Percentiles rank a stretch among this genome's conserved stretches.
phyloP scores from a whole-genome alignment of 2,888 invertebrate genomes.

The Nasonovia ribisnigri region DNA sequence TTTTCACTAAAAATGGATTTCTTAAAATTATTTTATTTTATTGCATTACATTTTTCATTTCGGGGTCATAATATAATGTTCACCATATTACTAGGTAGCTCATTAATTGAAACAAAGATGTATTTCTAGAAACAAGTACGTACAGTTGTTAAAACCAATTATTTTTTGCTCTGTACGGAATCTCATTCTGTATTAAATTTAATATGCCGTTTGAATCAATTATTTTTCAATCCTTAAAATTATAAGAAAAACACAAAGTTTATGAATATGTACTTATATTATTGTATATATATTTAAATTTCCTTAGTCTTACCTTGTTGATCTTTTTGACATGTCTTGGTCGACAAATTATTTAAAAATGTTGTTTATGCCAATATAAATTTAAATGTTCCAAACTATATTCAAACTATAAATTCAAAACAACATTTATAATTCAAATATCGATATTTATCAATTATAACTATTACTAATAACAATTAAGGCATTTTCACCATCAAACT shows the following conservation, averaged over 20 bases:
- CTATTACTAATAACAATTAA: neutral
- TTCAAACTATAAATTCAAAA: neutral
- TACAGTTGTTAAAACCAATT: neutral
- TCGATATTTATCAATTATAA: neutral
- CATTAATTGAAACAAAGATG: constrained; percentile 2
- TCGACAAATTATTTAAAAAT: neutral
- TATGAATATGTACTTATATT: neutral
- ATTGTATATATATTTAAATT: neutral
- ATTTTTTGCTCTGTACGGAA: neutral
- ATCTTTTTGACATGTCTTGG: neutral
- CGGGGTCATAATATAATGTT: neutral
- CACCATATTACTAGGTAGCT: neutral
- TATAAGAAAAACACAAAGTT: neutral
- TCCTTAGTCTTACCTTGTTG: neutral
- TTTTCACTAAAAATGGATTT: neutral
- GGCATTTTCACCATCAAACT: neutral
- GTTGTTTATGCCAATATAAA: neutral
- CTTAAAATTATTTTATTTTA: neutral
- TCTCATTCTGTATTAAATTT: neutral
- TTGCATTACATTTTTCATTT: neutral
- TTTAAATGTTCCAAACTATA: neutral
- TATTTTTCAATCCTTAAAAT: neutral
- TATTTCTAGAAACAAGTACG: neutral
- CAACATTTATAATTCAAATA: neutral
- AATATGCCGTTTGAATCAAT: neutral